Conservation (phyloP, 2,888 invertebrate genomes). For the Apotomis betuletana region DNA sequence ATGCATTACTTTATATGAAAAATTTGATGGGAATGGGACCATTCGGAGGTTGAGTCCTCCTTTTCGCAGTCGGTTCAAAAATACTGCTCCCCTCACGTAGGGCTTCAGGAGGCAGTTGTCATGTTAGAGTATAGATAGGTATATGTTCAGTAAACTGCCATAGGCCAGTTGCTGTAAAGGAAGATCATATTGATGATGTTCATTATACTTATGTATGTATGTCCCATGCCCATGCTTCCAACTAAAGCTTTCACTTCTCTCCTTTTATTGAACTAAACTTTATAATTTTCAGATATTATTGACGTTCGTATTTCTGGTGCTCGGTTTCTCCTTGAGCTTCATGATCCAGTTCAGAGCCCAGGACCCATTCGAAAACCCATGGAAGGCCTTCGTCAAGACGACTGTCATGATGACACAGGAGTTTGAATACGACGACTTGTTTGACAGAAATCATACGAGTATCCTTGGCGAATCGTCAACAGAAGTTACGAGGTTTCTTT, state of each 20-base stretch:
- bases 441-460: conserved; percentile 64
- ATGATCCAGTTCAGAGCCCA: conserved; percentile 81
- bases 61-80: no score
- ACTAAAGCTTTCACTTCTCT: background rate
- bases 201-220: no score
- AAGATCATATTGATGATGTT: no score
- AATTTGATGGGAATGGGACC: no score
- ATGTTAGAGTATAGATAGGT: no score
- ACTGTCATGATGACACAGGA: conserved; percentile 85
- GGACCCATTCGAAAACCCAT: conserved; percentile 78
- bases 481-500: conserved; percentile 30
- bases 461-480: conserved; percentile 12
- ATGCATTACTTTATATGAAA: no score
- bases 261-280: background rate
- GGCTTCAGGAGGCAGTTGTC: no score
- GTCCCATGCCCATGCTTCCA: no score
- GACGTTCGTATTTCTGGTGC: conserved; percentile 76
- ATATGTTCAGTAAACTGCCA: no score
- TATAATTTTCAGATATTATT: conserved; percentile 69
- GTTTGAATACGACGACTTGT: conserved; percentile 80
- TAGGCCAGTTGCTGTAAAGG: no score
- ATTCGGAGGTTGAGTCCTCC: no score
- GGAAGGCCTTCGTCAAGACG: conserved; percentile 81
- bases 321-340: conserved; percentile 83
- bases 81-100: no score